Percentiles rank a stretch among this genome's conserved stretches.
These are phyloP conservation scores for Chrysochloris asiatica DNA, from an alignment of 2,113 vertebrate genomes.

Conservation along the genomic window DNA sequence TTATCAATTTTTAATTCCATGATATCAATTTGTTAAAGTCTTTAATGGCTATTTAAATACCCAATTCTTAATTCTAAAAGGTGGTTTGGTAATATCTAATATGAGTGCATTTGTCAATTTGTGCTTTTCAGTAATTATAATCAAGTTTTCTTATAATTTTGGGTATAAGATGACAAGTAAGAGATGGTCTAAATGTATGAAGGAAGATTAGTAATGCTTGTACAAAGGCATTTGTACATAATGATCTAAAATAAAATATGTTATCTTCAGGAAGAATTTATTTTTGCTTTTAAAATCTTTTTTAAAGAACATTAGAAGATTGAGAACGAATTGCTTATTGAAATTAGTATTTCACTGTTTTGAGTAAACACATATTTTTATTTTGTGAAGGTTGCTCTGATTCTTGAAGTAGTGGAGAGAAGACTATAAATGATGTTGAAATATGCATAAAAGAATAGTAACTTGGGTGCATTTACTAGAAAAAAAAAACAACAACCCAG, in stretches of 20 bases:
- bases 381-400: neutral
- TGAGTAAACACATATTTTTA: neutral
- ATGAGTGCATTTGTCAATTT: neutral
- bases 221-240: conserved; percentile 20
- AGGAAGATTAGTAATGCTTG: conserved; percentile 33
- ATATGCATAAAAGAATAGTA: neutral
- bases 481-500: conserved; percentile 23
- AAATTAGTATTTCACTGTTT: conserved; percentile 45
- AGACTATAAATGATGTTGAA: conserved; percentile 27
- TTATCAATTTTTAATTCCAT: conserved; percentile 41
- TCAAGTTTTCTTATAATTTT: conserved; percentile 31
- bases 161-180: conserved; percentile 33
- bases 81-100: neutral
- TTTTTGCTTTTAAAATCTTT: conserved; percentile 1
- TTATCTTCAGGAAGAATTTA: conserved; percentile 52
- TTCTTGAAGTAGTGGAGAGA: neutral
- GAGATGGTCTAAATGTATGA: neutral
- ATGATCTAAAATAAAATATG: conserved; percentile 35
- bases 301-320: conserved; percentile 27
- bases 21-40: neutral
- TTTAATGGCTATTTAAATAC: neutral
- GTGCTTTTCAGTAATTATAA: conserved; percentile 28
- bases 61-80: conserved; percentile 32
- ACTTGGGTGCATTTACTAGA: conserved; percentile 36
- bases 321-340: conserved; percentile 17